Evolutionary conservation across 2,888 invertebrate species (phyloP).

Genomic region (Lepas anatifera): DNA sequence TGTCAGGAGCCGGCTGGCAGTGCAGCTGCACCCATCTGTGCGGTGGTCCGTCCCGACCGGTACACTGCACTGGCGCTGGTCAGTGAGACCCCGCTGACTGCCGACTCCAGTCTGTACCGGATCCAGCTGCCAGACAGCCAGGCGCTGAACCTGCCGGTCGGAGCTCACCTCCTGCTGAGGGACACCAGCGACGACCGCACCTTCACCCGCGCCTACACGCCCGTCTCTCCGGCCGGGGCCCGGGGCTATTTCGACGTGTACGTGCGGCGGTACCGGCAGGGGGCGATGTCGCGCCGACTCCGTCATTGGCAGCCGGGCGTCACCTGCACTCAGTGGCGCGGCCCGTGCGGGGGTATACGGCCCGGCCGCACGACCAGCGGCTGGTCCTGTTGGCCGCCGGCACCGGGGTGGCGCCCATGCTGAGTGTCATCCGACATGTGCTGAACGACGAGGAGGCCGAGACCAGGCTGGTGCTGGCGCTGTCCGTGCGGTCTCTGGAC

Average conservation of each 20-base stretch:
- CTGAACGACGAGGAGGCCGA: constrained; percentile 53
- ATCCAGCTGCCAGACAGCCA: constrained; percentile 29
- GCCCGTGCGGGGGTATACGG: constrained; percentile 53
- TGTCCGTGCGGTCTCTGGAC: constrained; percentile 45
- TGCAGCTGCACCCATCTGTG: neutral
- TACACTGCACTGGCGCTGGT: constrained; percentile 28
- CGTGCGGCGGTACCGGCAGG: constrained; percentile 46
- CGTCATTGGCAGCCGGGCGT: constrained; percentile 38
- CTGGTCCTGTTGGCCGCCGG: constrained; percentile 52
- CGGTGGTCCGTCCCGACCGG: constrained; percentile 21
- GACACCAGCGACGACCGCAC: constrained; percentile 26
- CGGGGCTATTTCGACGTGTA: constrained; percentile 44
- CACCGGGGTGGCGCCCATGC: constrained; percentile 59
- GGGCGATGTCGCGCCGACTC: constrained; percentile 46
- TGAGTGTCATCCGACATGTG: constrained; percentile 47
- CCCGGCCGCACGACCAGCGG: constrained; percentile 36
- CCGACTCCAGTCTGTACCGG: constrained; percentile 28
- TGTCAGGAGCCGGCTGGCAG: constrained; percentile 30
- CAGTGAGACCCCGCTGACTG: constrained; percentile 26
- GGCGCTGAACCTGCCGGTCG: constrained; percentile 36
- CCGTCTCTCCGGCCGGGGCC: constrained; percentile 33
- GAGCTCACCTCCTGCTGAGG: constrained; percentile 42
- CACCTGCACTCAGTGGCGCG: constrained; percentile 52
- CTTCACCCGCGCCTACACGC: constrained; percentile 43
- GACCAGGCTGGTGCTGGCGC: constrained; percentile 47